These are phyloP conservation scores for Palaemon carinicauda DNA, from an alignment of 1,140 invertebrate genomes.

Conservation along the genomic window DNA sequence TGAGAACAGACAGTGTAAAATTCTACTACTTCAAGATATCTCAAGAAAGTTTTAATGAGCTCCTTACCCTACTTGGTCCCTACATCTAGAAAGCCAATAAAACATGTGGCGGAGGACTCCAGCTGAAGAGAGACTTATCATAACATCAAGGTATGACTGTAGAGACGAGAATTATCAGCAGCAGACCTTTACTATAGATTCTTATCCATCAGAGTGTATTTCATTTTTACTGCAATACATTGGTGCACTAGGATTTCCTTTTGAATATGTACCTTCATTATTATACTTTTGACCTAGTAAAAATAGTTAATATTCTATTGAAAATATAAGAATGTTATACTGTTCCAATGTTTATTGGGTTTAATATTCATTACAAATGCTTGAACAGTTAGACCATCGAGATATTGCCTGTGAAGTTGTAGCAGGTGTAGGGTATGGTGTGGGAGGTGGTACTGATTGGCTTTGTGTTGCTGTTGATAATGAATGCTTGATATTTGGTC, in stretches of 20 bases:
- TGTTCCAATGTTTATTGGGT: not conserved
- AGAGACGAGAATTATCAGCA: no score
- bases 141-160: no score
- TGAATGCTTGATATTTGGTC: not conserved
- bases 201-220: no score
- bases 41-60: conserved; percentile 29
- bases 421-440: not conserved
- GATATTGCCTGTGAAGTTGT: not conserved
- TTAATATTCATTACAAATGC: not conserved
- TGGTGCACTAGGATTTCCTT: not conserved
- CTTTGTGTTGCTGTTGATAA: not conserved
- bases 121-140: not conserved
- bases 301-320: not conserved
- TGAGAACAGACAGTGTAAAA: conserved; percentile 6
- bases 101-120: no score
- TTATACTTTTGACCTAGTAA: not conserved
- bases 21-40: no score
- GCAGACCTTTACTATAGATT: no score
- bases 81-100: conserved; percentile 10
- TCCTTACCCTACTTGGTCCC: conserved; percentile 17
- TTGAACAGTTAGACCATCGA: not conserved
- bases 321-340: not conserved
- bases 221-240: no score
- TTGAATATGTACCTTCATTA: not conserved
- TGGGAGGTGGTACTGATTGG: not conserved